Conservation (phyloP, 2,888 invertebrate genomes). For the Zaprionus bogoriensis region DNA sequence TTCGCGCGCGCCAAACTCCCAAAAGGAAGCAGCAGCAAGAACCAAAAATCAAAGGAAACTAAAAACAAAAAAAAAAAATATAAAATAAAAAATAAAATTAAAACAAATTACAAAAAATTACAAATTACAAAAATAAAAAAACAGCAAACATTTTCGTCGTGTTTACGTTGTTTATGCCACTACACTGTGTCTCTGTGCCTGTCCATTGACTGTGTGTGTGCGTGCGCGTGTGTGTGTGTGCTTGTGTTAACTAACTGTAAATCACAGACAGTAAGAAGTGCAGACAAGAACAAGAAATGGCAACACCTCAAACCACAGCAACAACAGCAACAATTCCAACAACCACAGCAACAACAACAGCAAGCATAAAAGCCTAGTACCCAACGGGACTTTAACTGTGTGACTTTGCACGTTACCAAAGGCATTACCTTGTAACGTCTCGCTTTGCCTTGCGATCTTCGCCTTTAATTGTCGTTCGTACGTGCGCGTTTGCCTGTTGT, state of each 20-base stretch:
- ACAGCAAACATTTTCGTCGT: conserved; percentile 14
- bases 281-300: conserved; percentile 28
- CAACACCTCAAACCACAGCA: no score
- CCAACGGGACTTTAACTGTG: conserved; percentile 20
- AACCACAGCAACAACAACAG: conserved; percentile 9
- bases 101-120: conserved; percentile 2
- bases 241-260: conserved; percentile 35
- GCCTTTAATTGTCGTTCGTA: background rate
- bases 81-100: conserved; percentile 5
- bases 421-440: conserved; percentile 25
- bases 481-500: conserved; percentile 16
- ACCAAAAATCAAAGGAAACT: conserved; percentile 25
- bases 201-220: conserved; percentile 35
- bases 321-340: conserved; percentile 7
- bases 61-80: conserved; percentile 12
- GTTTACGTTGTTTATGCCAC: no score
- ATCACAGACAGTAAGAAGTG: conserved; percentile 10
- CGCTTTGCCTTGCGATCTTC: background rate
- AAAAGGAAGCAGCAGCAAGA: no score
- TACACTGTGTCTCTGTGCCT: conserved; percentile 13
- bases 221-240: no score
- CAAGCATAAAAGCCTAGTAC: conserved; percentile 13
- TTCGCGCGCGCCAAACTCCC: conserved; percentile 53
- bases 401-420: conserved; percentile 15
- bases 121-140: background rate